Evolutionary conservation across 2,113 vertebrate species (phyloP), one percentile per base, ranked within the genome.

Genomic region (Silurus asotus): DNA sequence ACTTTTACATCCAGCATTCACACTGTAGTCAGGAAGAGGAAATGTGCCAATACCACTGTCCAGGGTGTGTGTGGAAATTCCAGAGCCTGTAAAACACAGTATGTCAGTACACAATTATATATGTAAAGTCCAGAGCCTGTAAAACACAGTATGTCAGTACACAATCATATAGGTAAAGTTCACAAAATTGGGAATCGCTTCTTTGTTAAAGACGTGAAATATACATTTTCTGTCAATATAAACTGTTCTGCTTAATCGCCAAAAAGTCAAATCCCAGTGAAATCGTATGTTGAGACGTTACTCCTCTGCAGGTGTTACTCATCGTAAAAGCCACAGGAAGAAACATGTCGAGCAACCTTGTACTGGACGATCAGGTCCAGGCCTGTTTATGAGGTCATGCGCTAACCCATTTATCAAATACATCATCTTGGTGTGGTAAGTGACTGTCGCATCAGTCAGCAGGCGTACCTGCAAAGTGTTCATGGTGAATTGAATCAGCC

Each of bases 41-140:
- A 99, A 99, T 6, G 98, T 99, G 3, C 98, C 98, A 9, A 99
- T 99, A 81, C 98, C 98, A 3, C 98, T 99, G 95, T 99, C 98
- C 92, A 99, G 93, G 0, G 98, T 99, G 93, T 98, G 95, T 0
- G 97, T 99, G 91, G 97, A 96, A 0, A 97, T 97, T 6, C 96
- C 96, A 0, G 97, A 99, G 55, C 95, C 98, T 98, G 91, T 48
- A 59, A 75, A 67, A 49, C 48, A 25, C 23, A 56, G 62, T 37
- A 37, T 37, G 4, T 25, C 28, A 55, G 8, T 28, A 17, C 23
- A 76, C 3, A 17, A 48, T 48, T 9, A 19, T 19, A 37, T 51
- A 7, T 56, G 25, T 70, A 83, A 55, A 19, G 51, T 48, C 2
- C 17, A 0, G 97, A 99, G 55, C 95, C 98, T 98, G 91, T 48